Evolutionary conservation across 2,113 vertebrate species (phyloP), one percentile per base, ranked within the genome.

Genomic region (Heterotilapia buettikoferi): DNA sequence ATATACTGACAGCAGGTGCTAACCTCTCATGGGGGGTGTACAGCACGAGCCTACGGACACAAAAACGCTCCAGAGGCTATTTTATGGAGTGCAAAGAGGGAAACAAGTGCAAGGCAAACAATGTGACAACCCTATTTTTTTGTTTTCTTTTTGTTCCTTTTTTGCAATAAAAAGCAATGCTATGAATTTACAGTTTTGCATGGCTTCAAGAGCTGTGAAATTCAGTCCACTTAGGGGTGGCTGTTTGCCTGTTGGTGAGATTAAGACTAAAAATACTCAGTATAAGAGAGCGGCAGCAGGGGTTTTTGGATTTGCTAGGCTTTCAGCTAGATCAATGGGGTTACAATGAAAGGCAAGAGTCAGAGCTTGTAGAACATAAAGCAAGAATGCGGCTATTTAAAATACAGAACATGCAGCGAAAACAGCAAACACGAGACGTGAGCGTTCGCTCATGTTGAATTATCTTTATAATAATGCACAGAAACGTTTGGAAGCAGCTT

Each of bases 191-290:
- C 78, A 52, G 78, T 86, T 89, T 47, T 24, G 33, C 83, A 47
- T 53, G 38, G 36, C 73, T 31, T 78, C 73, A 85, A 90, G 59
- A 80, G 87, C 84, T 68, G 59, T 87, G 88, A 87, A 87, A 92
- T 87, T 57, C 56, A 85, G 92, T 92, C 92, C 81, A 89, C 80
- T 94, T 91, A 90, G 63, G 90, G 84, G 54, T 85, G 89, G 89
- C 93, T 86, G 83, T 90, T 92, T 88, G 88, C 93, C 86, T 86
- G 54, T 89, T 91, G 90, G 76, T 91, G 90, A 93, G 92, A 94
- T 95, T 92, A 95, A 83, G 86, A 86, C 91, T 93, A 89, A 89
- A 94, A 90, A 93, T 87, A 89, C 86, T 89, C 52, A 66, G 84
- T 90, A 84, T 84, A 93, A 92, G 85, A 88, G 86, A 94, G 88